A percentile compares a stretch with the other conserved stretches of the same genome.
Evolutionary conservation across 2,888 invertebrate species (phyloP).

Genomic region (Sussaba pulchella): DNA sequence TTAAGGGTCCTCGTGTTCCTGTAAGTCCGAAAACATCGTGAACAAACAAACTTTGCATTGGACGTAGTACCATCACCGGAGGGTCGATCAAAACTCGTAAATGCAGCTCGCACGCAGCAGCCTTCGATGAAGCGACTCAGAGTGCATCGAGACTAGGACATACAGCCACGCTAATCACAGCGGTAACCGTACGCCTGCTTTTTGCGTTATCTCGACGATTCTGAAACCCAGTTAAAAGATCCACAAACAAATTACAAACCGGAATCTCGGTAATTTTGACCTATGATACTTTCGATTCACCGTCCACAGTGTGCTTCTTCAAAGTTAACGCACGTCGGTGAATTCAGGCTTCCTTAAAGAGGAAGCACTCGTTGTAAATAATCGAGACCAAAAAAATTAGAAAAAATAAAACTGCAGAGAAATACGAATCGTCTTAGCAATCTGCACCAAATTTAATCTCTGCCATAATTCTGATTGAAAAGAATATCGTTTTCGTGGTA

Average conservation of each 20-base stretch:
- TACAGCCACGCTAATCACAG: conserved; percentile 70
- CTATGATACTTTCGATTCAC: too few species aligned
- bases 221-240: conserved; percentile 29
- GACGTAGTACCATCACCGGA: conserved; percentile 32
- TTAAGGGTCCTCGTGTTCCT: conserved; percentile 74
- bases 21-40: conserved; percentile 71
- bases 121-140: conserved; percentile 72
- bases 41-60: conserved; percentile 68
- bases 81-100: conserved; percentile 59
- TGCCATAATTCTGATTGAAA: neutral
- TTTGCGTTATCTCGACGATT: neutral
- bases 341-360: too few species aligned
- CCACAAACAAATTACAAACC: conserved; percentile 39
- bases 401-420: too few species aligned
- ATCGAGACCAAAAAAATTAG: too few species aligned
- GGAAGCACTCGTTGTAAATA: too few species aligned
- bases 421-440: too few species aligned
- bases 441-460: too few species aligned
- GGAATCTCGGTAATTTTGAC: neutral
- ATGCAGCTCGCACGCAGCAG: conserved; percentile 70
- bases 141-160: conserved; percentile 66
- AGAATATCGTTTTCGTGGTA: too few species aligned
- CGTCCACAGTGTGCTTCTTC: too few species aligned
- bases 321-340: too few species aligned
- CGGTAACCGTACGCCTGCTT: conserved; percentile 54